These are phyloP conservation scores for Drosophila buzzatii DNA, from an alignment of 2,888 invertebrate species.

Conservation along the genomic window DNA sequence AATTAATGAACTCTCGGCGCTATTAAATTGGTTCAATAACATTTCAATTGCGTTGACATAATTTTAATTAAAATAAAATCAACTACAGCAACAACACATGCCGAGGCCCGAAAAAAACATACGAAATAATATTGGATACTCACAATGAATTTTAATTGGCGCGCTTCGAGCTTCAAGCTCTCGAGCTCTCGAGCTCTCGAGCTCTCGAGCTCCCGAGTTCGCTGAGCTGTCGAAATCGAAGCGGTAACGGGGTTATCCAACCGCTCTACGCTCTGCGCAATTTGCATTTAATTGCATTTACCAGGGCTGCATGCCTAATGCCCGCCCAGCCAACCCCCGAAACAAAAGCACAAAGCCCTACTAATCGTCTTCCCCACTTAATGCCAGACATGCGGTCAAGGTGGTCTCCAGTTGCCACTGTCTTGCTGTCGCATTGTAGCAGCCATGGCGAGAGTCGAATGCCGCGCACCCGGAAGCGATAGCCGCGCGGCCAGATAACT, in stretches of 20 bases:
- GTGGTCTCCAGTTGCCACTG: conserved; percentile 9
- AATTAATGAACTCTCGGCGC: conserved; percentile 73
- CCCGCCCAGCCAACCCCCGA: conserved; percentile 5
- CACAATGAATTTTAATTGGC: conserved; percentile 71
- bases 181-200: background rate
- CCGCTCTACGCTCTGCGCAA: conserved; percentile 18
- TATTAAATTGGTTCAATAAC: conserved; percentile 74
- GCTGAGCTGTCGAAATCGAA: conserved; percentile 55
- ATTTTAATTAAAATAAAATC: conserved; percentile 76
- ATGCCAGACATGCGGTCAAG: conserved; percentile 42
- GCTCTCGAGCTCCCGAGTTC: conserved; percentile 15
- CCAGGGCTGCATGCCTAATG: conserved; percentile 66
- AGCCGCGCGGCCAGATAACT: conserved; percentile 51
- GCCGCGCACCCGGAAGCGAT: conserved; percentile 58
- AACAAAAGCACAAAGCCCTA: background rate
- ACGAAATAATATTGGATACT: conserved; percentile 19
- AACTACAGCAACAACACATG: conserved; percentile 27
- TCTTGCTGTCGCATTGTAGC: background rate
- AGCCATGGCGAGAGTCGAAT: background rate
- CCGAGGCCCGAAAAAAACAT: background rate
- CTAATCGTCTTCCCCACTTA: background rate
- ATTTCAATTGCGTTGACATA: conserved; percentile 80
- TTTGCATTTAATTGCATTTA: conserved; percentile 70
- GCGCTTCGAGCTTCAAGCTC: conserved; percentile 3
- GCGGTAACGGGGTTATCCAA: conserved; percentile 68